These are phyloP conservation scores for Corynorhinus townsendii DNA, from an alignment of 2,113 vertebrate species.

Conservation along the genomic window DNA sequence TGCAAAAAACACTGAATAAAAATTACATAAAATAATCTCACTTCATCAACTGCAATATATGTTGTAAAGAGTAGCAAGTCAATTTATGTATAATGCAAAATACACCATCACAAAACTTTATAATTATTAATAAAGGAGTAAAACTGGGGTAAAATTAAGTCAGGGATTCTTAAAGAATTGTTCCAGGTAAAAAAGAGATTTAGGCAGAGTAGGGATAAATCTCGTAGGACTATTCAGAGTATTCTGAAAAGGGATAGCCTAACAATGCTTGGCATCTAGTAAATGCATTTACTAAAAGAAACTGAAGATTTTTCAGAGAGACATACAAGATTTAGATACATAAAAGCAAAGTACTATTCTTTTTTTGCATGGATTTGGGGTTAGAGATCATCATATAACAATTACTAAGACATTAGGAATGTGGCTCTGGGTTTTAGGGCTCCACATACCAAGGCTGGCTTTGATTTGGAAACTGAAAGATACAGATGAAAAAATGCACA, in stretches of 20 bases:
- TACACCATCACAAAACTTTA: background rate
- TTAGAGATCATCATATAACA: background rate
- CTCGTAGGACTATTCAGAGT: background rate
- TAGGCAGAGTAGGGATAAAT: background rate
- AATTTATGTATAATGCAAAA: background rate
- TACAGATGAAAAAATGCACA: background rate
- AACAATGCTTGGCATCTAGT: background rate
- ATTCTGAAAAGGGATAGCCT: background rate
- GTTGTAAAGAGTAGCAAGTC: background rate
- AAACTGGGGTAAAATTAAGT: conserved; percentile 4
- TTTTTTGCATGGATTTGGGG: background rate
- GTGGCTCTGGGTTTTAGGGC: background rate
- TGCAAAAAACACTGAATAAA: background rate
- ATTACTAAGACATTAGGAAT: background rate
- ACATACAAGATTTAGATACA: background rate
- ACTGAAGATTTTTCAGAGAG: background rate
- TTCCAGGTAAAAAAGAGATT: background rate
- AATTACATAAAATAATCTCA: background rate
- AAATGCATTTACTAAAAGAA: background rate
- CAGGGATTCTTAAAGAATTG: background rate
- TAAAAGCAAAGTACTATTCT: background rate
- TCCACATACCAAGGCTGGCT: background rate
- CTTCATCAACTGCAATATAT: background rate
- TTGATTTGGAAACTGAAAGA: conserved; percentile 16
- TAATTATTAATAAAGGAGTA: background rate